A percentile compares a stretch with the other conserved stretches of the same genome.
Evolutionary conservation across 2,888 invertebrate genomes (phyloP).

Genomic region (Julus scanicus): DNA sequence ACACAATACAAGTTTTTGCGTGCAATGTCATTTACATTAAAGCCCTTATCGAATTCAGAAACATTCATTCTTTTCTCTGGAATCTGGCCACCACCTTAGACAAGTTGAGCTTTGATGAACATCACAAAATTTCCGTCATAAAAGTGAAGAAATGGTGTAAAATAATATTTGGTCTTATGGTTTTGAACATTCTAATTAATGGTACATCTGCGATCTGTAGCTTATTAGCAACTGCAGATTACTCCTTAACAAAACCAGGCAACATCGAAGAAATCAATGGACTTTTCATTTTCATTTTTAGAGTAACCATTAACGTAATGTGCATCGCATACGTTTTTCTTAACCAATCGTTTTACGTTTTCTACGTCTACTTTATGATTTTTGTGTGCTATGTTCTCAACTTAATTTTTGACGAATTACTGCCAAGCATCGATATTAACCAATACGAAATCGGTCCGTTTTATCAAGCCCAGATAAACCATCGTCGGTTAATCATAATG

Average conservation of each 20-base stretch:
- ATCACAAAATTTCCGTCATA: not conserved
- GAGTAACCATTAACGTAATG: not conserved
- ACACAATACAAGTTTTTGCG: not conserved
- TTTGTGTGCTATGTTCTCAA: conserved; percentile 4
- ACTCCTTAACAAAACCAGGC: not conserved
- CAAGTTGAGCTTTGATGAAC: not conserved
- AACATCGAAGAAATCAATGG: not conserved
- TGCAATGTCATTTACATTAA: not conserved
- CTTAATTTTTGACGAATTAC: not conserved
- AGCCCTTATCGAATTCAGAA: not conserved
- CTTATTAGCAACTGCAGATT: not conserved
- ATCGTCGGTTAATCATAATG: not conserved
- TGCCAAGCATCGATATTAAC: not conserved
- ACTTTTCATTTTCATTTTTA: not conserved
- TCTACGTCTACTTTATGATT: not conserved
- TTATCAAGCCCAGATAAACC: not conserved
- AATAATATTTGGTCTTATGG: not conserved
- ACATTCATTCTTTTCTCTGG: not conserved
- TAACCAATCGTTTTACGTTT: not conserved
- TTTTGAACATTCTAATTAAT: not conserved
- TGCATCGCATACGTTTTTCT: not conserved
- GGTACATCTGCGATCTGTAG: not conserved
- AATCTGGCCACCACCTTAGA: not conserved
- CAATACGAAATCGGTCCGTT: not conserved
- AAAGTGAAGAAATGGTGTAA: not conserved